These are phyloP conservation scores for Lasioglossum leucozonium DNA, from an alignment of 2,888 invertebrate genomes.

Conservation along the genomic window DNA sequence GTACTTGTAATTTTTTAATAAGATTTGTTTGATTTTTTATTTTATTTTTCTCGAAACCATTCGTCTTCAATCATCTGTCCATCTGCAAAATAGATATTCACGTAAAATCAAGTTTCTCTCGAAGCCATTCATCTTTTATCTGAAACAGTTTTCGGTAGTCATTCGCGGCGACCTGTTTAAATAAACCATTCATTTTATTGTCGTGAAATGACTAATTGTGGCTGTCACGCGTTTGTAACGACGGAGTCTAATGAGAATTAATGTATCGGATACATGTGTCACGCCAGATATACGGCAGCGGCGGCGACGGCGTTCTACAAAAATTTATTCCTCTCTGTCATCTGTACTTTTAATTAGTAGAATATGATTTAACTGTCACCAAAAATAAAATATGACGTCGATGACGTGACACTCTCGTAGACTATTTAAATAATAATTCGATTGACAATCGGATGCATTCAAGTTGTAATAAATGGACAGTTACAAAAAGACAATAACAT, in stretches of 20 bases:
- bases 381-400: neutral
- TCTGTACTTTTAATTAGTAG: neutral
- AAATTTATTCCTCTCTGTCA: neutral
- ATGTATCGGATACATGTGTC: conserved; percentile 2
- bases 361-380: neutral
- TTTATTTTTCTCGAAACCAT: neutral
- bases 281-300: neutral
- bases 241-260: neutral
- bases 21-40: neutral
- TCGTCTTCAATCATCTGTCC: neutral
- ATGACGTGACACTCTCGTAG: neutral
- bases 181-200: neutral
- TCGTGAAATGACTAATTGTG: neutral
- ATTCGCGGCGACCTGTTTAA: conserved; percentile 2
- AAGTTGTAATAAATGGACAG: neutral
- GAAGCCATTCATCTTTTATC: neutral
- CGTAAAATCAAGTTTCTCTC: neutral
- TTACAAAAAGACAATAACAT: too few species aligned
- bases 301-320: neutral
- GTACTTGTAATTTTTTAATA: neutral
- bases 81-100: neutral
- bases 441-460: neutral
- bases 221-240: neutral
- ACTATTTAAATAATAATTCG: neutral
- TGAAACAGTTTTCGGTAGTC: neutral